A percentile compares a stretch with the other conserved stretches of the same genome.
Evolutionary conservation across 2,113 vertebrate genomes (phyloP).

Genomic region (Ceyx cyanopectus): DNA sequence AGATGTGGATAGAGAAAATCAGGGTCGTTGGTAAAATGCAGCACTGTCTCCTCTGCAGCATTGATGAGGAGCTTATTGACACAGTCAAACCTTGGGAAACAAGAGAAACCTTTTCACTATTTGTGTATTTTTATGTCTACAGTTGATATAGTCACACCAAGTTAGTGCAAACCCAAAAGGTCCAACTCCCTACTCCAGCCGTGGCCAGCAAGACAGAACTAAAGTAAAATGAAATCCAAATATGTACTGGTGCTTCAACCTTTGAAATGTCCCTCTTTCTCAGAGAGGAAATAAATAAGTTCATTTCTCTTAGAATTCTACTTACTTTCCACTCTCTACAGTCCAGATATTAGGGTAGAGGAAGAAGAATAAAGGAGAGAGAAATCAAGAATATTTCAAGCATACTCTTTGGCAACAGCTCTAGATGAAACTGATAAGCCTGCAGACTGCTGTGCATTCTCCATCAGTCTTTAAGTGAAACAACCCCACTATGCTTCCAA

Average conservation of each 20-base stretch:
- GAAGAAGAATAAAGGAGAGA: neutral
- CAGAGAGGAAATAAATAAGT: neutral
- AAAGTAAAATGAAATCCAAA: neutral
- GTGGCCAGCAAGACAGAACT: neutral
- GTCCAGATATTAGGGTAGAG: neutral
- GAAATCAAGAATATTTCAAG: constrained; percentile 12
- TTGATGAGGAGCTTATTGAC: neutral
- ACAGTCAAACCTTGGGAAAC: neutral
- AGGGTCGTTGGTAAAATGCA: neutral
- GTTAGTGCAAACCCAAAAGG: neutral
- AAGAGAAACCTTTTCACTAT: neutral
- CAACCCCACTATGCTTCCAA: neutral
- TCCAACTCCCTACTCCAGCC: neutral
- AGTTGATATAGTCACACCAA: neutral
- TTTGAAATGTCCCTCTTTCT: neutral
- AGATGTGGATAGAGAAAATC: neutral
- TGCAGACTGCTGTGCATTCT: neutral
- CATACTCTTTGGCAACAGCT: constrained; percentile 1
- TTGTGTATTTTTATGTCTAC: neutral
- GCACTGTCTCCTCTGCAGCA: neutral
- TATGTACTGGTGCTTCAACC: neutral
- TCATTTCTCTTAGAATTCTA: neutral
- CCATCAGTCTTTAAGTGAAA: constrained; percentile 1
- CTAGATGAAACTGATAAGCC: constrained; percentile 26
- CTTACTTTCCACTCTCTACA: neutral